These are phyloP conservation scores for Cyprinodon diabolis DNA, from an alignment of 2,797 vertebrate genomes.

Conservation along the genomic window DNA sequence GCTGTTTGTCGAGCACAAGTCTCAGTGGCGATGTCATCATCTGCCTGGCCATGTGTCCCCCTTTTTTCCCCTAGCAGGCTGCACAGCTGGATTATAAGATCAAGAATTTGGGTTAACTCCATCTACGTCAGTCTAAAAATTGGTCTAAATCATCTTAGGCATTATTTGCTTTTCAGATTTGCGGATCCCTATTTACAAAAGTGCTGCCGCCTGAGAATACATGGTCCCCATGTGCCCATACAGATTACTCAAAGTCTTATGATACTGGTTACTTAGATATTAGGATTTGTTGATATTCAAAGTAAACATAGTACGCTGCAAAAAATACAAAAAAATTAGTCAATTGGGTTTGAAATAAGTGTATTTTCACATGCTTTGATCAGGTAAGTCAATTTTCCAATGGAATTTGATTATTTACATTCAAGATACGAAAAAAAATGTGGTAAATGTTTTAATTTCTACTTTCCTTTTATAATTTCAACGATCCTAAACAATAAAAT, in stretches of 20 bases:
- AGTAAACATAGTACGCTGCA: background rate
- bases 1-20: conserved; percentile 9
- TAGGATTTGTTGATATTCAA: background rate
- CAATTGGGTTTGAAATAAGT: too few species aligned
- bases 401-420: too few species aligned
- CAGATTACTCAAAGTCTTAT: background rate
- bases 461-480: too few species aligned
- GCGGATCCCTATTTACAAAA: conserved; percentile 20
- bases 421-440: too few species aligned
- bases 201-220: conserved; percentile 23
- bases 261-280: background rate
- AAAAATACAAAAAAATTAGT: too few species aligned
- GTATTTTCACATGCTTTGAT: too few species aligned
- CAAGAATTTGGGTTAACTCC: conserved; percentile 75
- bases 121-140: conserved; percentile 65
- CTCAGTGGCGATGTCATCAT: conserved; percentile 33
- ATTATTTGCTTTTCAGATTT: conserved; percentile 54
- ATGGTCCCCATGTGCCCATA: background rate
- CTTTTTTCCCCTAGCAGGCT: conserved; percentile 41
- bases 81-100: conserved; percentile 77
- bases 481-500: too few species aligned
- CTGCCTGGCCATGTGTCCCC: conserved; percentile 32
- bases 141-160: conserved; percentile 57
- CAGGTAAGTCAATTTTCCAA: too few species aligned
- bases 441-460: too few species aligned